Conservation (phyloP, 2,113 vertebrate species). For the Anthoscopus minutus region DNA sequence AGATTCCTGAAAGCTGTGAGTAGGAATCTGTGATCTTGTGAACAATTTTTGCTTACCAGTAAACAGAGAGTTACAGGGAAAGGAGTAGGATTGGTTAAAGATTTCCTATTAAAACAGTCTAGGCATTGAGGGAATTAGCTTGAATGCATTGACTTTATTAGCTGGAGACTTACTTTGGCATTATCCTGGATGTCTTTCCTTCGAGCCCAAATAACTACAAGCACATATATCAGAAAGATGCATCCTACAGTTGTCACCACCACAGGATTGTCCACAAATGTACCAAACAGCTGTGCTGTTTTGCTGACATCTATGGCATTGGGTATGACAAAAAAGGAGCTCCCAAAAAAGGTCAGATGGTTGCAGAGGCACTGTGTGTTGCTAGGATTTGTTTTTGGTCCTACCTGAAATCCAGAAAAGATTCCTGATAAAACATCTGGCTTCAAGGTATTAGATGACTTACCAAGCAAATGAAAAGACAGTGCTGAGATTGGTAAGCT, state of each 20-base stretch:
- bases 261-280: constrained; percentile 87
- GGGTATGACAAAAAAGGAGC: constrained; percentile 88
- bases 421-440: neutral
- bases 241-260: constrained; percentile 88
- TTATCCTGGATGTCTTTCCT: constrained; percentile 88
- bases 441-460: neutral
- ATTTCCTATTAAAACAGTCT: neutral
- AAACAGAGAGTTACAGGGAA: neutral
- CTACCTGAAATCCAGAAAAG: constrained; percentile 75
- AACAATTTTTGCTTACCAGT: neutral
- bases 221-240: constrained; percentile 79
- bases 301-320: constrained; percentile 82
- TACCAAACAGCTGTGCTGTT: constrained; percentile 84
- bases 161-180: constrained; percentile 76
- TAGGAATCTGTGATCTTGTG: neutral
- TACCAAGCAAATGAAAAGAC: neutral
- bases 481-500: neutral
- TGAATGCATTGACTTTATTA: neutral
- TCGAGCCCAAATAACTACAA: constrained; percentile 85
- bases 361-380: constrained; percentile 89
- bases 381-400: constrained; percentile 74
- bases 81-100: neutral
- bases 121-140: neutral
- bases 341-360: constrained; percentile 92
- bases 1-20: neutral